Percentiles rank a stretch among this genome's conserved stretches.
phyloP scores from a whole-genome alignment of 1,140 invertebrate species.

The Rhopalosiphum maidis region DNA sequence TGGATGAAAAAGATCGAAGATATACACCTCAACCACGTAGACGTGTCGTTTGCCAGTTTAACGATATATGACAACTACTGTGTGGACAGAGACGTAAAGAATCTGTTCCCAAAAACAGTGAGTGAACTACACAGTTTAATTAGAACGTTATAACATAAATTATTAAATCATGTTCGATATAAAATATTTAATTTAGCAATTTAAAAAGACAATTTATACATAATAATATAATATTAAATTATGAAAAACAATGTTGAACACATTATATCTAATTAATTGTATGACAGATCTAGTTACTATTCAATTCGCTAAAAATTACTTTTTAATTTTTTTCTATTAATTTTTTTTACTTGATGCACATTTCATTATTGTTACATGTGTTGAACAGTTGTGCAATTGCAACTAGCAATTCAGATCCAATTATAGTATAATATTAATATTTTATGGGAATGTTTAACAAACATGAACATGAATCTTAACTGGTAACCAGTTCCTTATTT shows the following conservation, averaged over 20 bases:
- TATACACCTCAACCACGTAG: slow-evolving; percentile 77
- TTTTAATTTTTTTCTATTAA: slow-evolving; percentile 31
- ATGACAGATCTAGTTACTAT: slow-evolving; percentile 19
- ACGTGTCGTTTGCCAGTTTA: slow-evolving; percentile 66
- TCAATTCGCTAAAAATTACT: neutral
- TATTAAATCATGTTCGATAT: slow-evolving; percentile 20
- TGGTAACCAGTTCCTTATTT: slow-evolving; percentile 57
- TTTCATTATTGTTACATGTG: slow-evolving; percentile 36
- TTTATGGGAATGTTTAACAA: slow-evolving; percentile 5
- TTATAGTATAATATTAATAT: slow-evolving; percentile 49
- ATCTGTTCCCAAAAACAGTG: slow-evolving; percentile 54
- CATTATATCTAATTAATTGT: slow-evolving; percentile 39
- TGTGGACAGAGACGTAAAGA: slow-evolving; percentile 56
- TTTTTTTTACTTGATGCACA: slow-evolving; percentile 52
- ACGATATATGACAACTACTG: slow-evolving; percentile 59
- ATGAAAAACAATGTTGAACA: slow-evolving; percentile 50
- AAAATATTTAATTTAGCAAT: slow-evolving; percentile 48
- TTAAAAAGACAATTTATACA: slow-evolving; percentile 55
- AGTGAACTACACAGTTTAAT: slow-evolving; percentile 25
- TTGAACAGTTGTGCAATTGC: slow-evolving; percentile 28
- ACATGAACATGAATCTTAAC: slow-evolving; percentile 48
- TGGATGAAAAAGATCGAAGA: slow-evolving; percentile 64
- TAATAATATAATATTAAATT: slow-evolving; percentile 41
- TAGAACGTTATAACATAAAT: neutral
- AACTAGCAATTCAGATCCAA: slow-evolving; percentile 29